Percentiles rank a stretch among this genome's conserved stretches.
phyloP scores from a whole-genome alignment of 2,797 vertebrate genomes.

The Danio albolineatus region DNA sequence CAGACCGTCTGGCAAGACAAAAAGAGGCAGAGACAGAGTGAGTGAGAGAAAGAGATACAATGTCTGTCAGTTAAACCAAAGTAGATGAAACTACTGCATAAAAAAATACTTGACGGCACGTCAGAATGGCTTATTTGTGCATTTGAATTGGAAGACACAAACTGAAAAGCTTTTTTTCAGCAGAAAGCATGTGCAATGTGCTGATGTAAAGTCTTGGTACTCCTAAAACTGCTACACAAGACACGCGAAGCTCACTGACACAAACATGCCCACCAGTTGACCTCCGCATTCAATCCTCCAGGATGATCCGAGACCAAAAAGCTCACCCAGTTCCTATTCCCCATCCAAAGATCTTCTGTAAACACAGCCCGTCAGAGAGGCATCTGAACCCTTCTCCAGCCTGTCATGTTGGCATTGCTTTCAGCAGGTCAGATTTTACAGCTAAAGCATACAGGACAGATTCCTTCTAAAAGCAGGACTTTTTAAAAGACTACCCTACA shows the following conservation, averaged over 20 bases:
- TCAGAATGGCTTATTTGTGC: background rate
- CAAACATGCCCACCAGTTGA: constrained; percentile 53
- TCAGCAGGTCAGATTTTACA: constrained; percentile 31
- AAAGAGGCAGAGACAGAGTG: constrained; percentile 17
- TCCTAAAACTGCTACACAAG: constrained; percentile 32
- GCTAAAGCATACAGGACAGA: background rate
- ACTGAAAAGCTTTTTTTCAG: background rate
- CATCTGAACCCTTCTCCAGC: constrained; percentile 28
- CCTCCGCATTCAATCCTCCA: constrained; percentile 43
- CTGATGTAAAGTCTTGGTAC: background rate
- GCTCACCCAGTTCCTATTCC: constrained; percentile 42
- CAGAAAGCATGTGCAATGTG: background rate
- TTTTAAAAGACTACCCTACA: no score
- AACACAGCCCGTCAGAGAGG: constrained; percentile 39
- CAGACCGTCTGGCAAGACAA: constrained; percentile 64
- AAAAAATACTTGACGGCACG: constrained; percentile 6
- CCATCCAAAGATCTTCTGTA: constrained; percentile 41
- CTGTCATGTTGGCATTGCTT: constrained; percentile 34
- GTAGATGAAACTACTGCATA: background rate
- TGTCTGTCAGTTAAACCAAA: constrained; percentile 63
- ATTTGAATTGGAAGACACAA: background rate
- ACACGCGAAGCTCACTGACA: constrained; percentile 44
- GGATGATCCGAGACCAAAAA: constrained; percentile 26
- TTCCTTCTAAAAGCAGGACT: background rate
- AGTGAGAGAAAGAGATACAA: constrained; percentile 59